Evolutionary conservation across 2,797 vertebrate species (phyloP), one percentile per base, ranked within the genome.

Genomic region (Anas capensis): DNA sequence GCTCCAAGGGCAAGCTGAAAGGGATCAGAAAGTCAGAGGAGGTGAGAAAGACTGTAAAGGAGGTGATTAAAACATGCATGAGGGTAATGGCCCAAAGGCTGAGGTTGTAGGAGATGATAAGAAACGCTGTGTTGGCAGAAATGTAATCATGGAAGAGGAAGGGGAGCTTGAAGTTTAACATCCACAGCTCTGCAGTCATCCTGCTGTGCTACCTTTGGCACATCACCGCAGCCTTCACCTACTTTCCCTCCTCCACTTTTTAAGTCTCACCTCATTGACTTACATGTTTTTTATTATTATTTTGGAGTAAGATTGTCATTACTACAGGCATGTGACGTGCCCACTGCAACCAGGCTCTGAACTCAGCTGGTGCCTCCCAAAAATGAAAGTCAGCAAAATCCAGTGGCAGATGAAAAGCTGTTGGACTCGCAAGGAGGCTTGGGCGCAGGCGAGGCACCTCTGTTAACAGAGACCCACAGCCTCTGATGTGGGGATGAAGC

Each of bases 1-100:
- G 60, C 48, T 94, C 46, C 58, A 71, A 88, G 31, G 34, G 31
- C 33, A 90, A 87, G 61, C 26, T 79, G 66, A 90, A 91, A 85
- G 76, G 70, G 90, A 6, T 51, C 42, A 65, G 78, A 76, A 93
- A 73, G 56, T 20, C 60, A 86, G 42, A 79, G 11, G n/a, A 13
- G 21, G 64, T 77, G 15, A 85, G 31, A 64, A 85, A 64, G 36
- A 54, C 85, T 64, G 46, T 2, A 8, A 84, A 86, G 40, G 36
- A 90, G 53, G 26, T 69, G 7, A 90, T 94, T 89, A 89, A 68
- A n/a, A 42, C 0, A 0, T 38, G 31, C 0, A 1, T 18, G 29
- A 83, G 4, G 9, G 21, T 44, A 36, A 95, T 8, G 48, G 6
- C 20, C 53, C 29, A 78, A 70, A 72, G 44, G 56, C 0, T 44